Conservation (phyloP, 2,113 vertebrate species). For the Lagopus leucura region DNA sequence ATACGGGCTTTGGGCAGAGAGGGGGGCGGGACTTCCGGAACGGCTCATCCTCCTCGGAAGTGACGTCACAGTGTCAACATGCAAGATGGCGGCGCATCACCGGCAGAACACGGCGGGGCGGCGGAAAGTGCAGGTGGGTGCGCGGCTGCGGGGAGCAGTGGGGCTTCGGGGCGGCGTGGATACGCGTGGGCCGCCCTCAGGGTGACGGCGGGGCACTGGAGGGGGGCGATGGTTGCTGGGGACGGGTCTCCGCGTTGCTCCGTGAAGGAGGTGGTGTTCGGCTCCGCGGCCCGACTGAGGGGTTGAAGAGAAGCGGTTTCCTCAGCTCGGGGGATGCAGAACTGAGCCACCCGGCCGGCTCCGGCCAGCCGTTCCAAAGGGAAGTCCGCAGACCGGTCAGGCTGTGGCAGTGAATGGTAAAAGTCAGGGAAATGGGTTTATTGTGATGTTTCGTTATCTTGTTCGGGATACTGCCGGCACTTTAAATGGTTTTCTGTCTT, state of each 20-base stretch:
- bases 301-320: background rate
- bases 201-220: background rate
- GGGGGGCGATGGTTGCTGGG: background rate
- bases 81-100: conserved; percentile 99
- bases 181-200: background rate
- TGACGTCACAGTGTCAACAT: conserved; percentile 95
- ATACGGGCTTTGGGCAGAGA: fast-evolving
- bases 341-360: background rate
- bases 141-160: background rate
- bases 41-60: conserved; percentile 76
- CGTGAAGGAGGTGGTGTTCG: background rate
- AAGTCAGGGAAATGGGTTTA: background rate
- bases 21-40: conserved; percentile 55
- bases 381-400: fast-evolving
- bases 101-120: conserved; percentile 98
- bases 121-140: conserved; percentile 89
- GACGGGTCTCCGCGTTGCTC: too few species aligned
- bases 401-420: background rate
- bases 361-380: background rate
- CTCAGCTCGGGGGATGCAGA: background rate
- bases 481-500: background rate
- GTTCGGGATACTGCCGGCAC: fast-evolving
- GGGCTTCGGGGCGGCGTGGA: background rate
- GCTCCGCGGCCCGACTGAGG: too few species aligned
- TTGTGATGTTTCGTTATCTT: background rate